These are phyloP conservation scores for Merops nubicus DNA, from an alignment of 2,113 vertebrate genomes.

Conservation along the genomic window DNA sequence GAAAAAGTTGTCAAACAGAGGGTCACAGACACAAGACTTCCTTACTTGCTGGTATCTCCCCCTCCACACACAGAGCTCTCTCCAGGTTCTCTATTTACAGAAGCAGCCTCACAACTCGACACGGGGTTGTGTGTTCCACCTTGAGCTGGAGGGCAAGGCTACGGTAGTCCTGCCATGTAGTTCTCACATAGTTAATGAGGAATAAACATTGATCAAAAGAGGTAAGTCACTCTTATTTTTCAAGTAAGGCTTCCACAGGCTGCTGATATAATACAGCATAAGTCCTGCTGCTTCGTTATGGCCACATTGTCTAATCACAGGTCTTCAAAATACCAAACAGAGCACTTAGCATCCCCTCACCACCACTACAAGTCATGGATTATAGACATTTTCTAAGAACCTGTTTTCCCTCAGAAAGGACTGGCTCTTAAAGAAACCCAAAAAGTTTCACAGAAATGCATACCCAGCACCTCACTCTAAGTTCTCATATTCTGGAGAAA, in stretches of 20 bases:
- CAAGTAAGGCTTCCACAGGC: not conserved
- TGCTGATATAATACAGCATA: not conserved
- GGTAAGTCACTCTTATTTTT: not conserved
- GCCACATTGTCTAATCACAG: not conserved
- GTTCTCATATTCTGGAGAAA: not conserved
- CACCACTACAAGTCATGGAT: not conserved
- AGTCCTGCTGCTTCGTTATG: not conserved
- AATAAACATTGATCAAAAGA: not conserved
- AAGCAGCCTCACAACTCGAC: accelerated
- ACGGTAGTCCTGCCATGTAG: accelerated
- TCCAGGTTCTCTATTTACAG: not conserved
- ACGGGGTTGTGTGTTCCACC: not conserved
- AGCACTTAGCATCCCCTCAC: not conserved
- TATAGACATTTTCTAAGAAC: not conserved
- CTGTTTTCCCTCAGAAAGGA: not conserved
- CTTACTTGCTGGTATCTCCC: not conserved
- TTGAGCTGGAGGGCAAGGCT: not conserved
- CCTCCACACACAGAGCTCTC: not conserved
- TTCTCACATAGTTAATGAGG: not conserved
- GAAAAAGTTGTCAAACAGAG: not conserved
- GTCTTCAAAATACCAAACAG: not conserved
- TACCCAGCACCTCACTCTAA: not conserved
- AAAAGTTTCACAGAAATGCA: not conserved
- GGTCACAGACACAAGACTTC: not conserved
- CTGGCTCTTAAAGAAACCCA: not conserved